phyloP scores from a whole-genome alignment of 2,888 invertebrate genomes.

The Temnothorax rugatulus region DNA sequence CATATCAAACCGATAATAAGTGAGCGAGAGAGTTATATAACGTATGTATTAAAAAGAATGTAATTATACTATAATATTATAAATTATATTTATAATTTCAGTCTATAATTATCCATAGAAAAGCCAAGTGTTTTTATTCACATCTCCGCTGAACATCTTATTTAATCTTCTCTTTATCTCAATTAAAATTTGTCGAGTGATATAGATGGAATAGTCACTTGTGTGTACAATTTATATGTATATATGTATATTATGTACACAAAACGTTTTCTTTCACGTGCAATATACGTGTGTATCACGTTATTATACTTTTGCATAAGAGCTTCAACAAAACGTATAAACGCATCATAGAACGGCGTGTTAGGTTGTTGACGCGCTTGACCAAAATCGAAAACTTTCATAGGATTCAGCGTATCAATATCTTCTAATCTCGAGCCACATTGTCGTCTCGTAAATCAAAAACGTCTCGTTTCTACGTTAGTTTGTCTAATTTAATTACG shows the following conservation, averaged over 20 bases:
- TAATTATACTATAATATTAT: background rate
- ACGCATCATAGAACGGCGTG: constrained; percentile 68
- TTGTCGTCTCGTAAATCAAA: constrained; percentile 49
- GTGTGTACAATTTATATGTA: constrained; percentile 71
- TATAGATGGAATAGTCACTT: constrained; percentile 65
- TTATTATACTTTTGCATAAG: constrained; percentile 47
- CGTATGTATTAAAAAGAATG: background rate
- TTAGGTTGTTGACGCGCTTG: constrained; percentile 58
- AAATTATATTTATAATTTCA: constrained; percentile 16
- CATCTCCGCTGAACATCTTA: constrained; percentile 41
- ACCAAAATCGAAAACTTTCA: constrained; percentile 69
- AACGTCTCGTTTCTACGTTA: constrained; percentile 35
- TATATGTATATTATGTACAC: constrained; percentile 77
- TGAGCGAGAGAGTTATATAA: background rate
- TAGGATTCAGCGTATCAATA: constrained; percentile 43
- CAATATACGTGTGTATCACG: constrained; percentile 45
- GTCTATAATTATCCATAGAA: background rate
- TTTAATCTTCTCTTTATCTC: constrained; percentile 41
- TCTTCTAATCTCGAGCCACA: constrained; percentile 58
- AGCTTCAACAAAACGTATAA: constrained; percentile 76
- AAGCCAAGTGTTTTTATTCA: constrained; percentile 38
- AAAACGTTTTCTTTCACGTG: constrained; percentile 38
- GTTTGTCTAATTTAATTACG: constrained; percentile 60
- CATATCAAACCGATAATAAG: background rate
- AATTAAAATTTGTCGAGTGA: constrained; percentile 65